Evolutionary conservation across 2,113 vertebrate species (phyloP), one percentile per base, ranked within the genome.

Genomic region (Chlamydotis undulata): DNA sequence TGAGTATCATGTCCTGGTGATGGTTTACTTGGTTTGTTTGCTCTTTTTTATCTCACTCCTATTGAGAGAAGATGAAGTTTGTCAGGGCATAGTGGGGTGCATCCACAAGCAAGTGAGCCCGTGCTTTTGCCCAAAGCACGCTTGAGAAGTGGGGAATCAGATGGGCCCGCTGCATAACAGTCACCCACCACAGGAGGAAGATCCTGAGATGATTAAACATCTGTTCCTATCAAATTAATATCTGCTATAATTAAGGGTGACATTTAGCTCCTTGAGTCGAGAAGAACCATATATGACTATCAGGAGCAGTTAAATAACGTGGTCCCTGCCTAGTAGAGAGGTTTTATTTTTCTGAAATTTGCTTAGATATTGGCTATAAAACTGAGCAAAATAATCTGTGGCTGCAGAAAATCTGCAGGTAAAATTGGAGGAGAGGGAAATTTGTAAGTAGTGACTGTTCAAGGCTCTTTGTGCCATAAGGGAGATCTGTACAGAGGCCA

Each of bases 191-290:
- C 1, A 3, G 61, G 19, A 91, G 41, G 65, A 91, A 91, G 74
- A 87, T 31, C 41, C 22, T 50, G n/a, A 79, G 77, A 79, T 85
- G 33, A 84, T 92, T 92, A 50, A 90, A 79, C 49, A 73, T 75
- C 61, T 95, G 55, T 52, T 91, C 80, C 81, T 87, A 25, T 89
- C 82, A 79, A 85, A 91, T 70, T 50, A 87, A 47, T 77, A 56
- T 63, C 41, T 75, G 8, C 29, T n/a, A n/a, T 65, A 71, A 89
- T 79, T 90, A 65, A 87, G 28, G 45, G 22, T 65, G 81, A 82
- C 63, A 55, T 81, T 92, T 73, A 69, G 19, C 28, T 76, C 26
- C 65, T 59, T 50, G 12, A 71, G 45, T 33, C 3, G 7, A 89
- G 65, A 71, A 90, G n/a, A 14, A 45, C 41, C 5, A 31, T 19